Evolutionary conservation across 92 coral and sea anemone species (phyloP), one percentile per base, ranked within the genome.

Genomic region (Epizoanthus scotinus): DNA sequence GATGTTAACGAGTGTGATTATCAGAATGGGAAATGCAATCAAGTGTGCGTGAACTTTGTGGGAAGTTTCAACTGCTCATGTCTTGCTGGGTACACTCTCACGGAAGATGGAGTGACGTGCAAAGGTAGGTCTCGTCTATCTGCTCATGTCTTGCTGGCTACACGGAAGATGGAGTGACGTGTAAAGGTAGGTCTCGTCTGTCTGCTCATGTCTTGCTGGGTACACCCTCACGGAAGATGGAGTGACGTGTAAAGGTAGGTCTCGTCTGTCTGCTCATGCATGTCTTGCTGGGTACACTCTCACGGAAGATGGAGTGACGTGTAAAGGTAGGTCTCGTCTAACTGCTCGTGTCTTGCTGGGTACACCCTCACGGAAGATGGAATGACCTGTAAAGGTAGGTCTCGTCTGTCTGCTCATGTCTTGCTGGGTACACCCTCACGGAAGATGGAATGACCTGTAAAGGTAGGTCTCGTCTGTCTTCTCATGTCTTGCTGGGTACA

Each of bases 1-100:
- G 93, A 90, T 60, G 34, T 90, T 50, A 83, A 89, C 36, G 93
- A 89, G 67, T 89, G 93, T 77, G 84, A 86, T 49, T 87, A 78
- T 77, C 38, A 71, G 78, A 78, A 52, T 56, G 93, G 93, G 57
- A 90, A 81, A 8, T 89, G 93, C 65, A 73, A 40, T 17, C 93
- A 89, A 38, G 53, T 86, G 22, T 89, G 93, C 21, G 71, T 82
- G 36, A 89, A 89, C 69, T 78, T 61, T 40, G 77, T 71, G 22
- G 93, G 93, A 6, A 13, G 73, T 12, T 89, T 77, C 67, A 89
- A 87, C 87, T 89, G 93, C 64, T 87, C 88, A 2, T 89, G 93
- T 56, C 83, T 89, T 27, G 78, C 60, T 53, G 93, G 93, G 6
- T 89, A 86, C 71, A 65, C 71, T 38, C 67, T 89, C 7, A 70